A percentile compares a stretch with the other conserved stretches of the same genome.
Evolutionary conservation across 1,140 invertebrate genomes (phyloP).

Genomic region (Ceratina australensis): DNA sequence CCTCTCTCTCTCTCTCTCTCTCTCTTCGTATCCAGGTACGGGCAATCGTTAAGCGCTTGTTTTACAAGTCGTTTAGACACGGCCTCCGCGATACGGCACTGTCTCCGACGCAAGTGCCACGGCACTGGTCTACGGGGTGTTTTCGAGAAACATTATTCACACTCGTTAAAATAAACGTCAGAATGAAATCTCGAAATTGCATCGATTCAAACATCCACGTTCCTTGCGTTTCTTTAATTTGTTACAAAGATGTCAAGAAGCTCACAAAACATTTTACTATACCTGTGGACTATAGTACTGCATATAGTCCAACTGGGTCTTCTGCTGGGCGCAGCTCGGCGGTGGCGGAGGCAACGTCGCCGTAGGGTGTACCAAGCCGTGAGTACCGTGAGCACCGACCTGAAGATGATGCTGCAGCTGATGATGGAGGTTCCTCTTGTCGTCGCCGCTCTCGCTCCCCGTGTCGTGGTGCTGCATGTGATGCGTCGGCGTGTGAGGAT

Average conservation of each 20-base stretch:
- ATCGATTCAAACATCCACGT: too few species aligned
- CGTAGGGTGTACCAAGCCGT: constrained; percentile 75
- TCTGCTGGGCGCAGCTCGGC: constrained; percentile 77
- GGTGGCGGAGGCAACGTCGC: constrained; percentile 74
- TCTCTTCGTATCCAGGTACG: constrained; percentile 54
- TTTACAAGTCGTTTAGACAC: constrained; percentile 79
- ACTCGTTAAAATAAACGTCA: too few species aligned
- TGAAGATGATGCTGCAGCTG: constrained; percentile 77
- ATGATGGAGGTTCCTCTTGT: constrained; percentile 77
- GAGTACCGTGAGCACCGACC: constrained; percentile 67
- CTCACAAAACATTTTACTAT: constrained; percentile 4
- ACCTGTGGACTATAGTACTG: constrained; percentile 78
- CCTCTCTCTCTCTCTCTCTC: constrained; percentile 10
- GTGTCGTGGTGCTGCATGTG: constrained; percentile 78
- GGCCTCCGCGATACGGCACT: constrained; percentile 70
- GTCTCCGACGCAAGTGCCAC: constrained; percentile 63
- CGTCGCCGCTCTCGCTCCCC: constrained; percentile 76
- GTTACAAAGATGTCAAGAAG: neutral
- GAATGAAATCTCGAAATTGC: too few species aligned
- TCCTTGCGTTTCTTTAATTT: too few species aligned
- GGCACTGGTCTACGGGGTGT: constrained; percentile 69
- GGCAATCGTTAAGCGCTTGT: constrained; percentile 79
- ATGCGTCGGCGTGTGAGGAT: constrained; percentile 73
- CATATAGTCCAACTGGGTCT: constrained; percentile 78
- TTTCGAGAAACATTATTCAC: too few species aligned